Evolutionary conservation across 2,113 vertebrate genomes (phyloP), one percentile per base, ranked within the genome.

Genomic region (Himantopus leucocephalus): DNA sequence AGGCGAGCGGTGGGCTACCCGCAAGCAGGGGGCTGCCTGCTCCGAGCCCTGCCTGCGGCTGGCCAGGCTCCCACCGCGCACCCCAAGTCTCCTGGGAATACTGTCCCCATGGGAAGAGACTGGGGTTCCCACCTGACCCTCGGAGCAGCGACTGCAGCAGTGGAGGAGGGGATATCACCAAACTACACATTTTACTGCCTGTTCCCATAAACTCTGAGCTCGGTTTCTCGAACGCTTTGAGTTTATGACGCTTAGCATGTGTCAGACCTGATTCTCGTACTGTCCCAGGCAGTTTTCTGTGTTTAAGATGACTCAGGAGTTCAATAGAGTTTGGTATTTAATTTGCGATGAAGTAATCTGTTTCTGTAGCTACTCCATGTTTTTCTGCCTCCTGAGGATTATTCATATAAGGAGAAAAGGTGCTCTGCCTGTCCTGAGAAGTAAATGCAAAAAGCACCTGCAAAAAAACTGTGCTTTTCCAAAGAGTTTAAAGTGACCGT

Each of bases 51-150:
- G 22, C 1, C 30, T 0, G 1, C 68, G 39, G 29, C 56, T 76
- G 85, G 12, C 48, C 1, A 3, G 48, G 56, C n/a, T 85, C 53
- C 58, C 37, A 50, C 6, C 11, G 1, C 10, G 2, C 32, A 16
- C 21, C 58, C 2, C 0, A 0, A 19, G 14, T 5, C 26, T n/a
- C 63, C 50, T 12, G 43, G 67, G 64, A 53, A 4, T 12, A 1
- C 14, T 32, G 41, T 59, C 17, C 62, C n/a, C 10, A 0, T 6
- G 56, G 15, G 30, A 71, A 48, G 41, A 5, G 24, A 3, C 13
- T 0, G 0, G 7, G 21, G 5, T 7, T 26, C 78, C 74, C 60
- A 8, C 7, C 5, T 2, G 11, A 3, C 9, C n/a, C 62, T 21
- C 1, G 2, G 34, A 68, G 62, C 34, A 15, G 15, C 9, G 0